phyloP scores from a whole-genome alignment of 2,113 vertebrate genomes.

The Centropus unirufus region DNA sequence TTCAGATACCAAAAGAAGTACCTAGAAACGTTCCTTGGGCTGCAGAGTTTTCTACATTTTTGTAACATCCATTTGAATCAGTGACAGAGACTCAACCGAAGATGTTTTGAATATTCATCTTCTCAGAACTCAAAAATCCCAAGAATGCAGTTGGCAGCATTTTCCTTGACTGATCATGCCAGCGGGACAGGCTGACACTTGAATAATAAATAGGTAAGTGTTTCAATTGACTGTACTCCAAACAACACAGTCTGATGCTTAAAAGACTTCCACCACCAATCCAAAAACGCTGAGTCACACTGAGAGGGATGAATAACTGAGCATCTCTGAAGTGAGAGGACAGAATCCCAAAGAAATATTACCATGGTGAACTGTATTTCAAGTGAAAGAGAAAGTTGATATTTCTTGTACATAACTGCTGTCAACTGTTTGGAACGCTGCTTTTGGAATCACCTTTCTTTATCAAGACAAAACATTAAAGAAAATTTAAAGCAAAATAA shows the following conservation, averaged over 20 bases:
- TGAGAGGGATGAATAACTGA: not conserved
- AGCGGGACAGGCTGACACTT: not conserved
- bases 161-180: not conserved
- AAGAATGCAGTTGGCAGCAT: not conserved
- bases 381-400: not conserved
- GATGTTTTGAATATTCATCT: not conserved
- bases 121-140: not conserved
- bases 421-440: not conserved
- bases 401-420: not conserved
- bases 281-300: not conserved
- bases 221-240: not conserved
- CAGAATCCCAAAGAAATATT: not conserved
- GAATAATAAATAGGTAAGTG: not conserved
- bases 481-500: not conserved
- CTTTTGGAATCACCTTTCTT: not conserved
- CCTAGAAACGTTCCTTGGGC: not conserved
- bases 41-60: not conserved
- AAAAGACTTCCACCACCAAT: not conserved
- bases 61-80: not conserved
- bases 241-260: not conserved
- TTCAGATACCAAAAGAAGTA: not conserved
- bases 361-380: not conserved
- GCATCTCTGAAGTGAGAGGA: not conserved
- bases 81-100: not conserved
- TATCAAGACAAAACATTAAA: not conserved